Base-by-base conservation (phyloP, 2,113 vertebrate species). In the Smithornis capensis region DNA sequence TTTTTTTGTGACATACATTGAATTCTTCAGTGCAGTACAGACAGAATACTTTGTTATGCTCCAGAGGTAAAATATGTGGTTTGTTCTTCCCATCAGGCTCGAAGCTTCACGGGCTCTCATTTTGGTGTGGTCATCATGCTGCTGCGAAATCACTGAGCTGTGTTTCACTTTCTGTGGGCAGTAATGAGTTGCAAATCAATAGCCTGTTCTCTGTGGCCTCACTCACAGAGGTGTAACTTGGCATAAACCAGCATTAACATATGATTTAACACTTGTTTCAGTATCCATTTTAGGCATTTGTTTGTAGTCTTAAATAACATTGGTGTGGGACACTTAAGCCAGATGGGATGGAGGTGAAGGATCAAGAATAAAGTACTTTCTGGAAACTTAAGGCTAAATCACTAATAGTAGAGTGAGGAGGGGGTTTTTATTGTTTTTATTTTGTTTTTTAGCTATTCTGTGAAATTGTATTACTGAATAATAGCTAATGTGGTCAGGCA, bases 131-230 rank as follows among this genome's bases (percentile, higher is more conserved):
- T 92, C 70, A 65, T 63, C 1, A 2, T 67, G 55, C 90, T 70
- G 86, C 52, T 90, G 75, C 57, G 91, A 50, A 82, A 63, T 91
- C 40, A 64, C 60, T 75, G 19, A 92, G 83, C 69, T 1, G 0
- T 23, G 15, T 79, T 95, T 92, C 65, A 35, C 65, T 83, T 87
- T 87, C 47, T 73, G 4, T 44, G 45, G 70, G 50, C 82, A 91
- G 63, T 87, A 87, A 76, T 83, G 82, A 90, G 75, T 80, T 95
- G 71, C 59, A 67, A 83, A 89, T 93, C 87, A 92, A 76, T 89
- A 69, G 44, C 28, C 10, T 42, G 19, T 90, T 67, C 65, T 92
- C 21, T 9, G 1, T 45, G 5, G 29, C 50, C 50, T 18, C 3
- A 10, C 82, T 85, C 31, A 40, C 2, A 49, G 63, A 50, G 59